phyloP scores from a whole-genome alignment of 2,888 invertebrate genomes.

The Caenorhabditis drosophilae region DNA sequence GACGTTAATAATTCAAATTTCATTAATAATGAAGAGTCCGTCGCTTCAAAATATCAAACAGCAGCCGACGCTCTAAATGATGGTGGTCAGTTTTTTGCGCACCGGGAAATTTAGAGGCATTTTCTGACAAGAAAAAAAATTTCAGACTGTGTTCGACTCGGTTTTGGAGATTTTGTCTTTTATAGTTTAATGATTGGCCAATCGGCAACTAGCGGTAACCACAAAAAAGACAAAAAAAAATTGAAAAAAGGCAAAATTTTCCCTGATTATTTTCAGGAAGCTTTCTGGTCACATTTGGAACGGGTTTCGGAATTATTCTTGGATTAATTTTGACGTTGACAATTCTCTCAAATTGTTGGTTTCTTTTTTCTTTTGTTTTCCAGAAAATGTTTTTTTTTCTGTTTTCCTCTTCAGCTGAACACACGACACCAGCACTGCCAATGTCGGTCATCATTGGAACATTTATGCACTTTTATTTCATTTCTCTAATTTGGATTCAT shows the following conservation, averaged over 20 bases:
- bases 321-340: constrained; percentile 54
- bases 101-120: too few species aligned
- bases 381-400: too few species aligned
- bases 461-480: constrained; percentile 1
- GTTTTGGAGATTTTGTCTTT: constrained; percentile 65
- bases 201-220: constrained; percentile 39
- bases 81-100: constrained; percentile 13
- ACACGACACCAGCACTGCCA: constrained; percentile 57
- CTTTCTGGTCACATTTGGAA: constrained; percentile 41
- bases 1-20: not conserved
- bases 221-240: too few species aligned
- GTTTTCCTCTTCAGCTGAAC: constrained; percentile 48
- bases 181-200: constrained; percentile 62
- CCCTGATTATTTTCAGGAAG: too few species aligned
- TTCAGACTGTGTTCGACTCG: constrained; percentile 55
- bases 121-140: not conserved
- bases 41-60: constrained; percentile 6
- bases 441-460: constrained; percentile 36
- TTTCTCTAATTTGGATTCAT: too few species aligned
- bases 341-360: constrained; percentile 38
- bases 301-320: constrained; percentile 50
- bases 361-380: too few species aligned
- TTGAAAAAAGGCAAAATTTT: too few species aligned
- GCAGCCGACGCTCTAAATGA: constrained; percentile 51
- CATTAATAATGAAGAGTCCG: not conserved